These are phyloP conservation scores for Diarsia rubi DNA, from an alignment of 2,888 invertebrate species.

Conservation along the genomic window DNA sequence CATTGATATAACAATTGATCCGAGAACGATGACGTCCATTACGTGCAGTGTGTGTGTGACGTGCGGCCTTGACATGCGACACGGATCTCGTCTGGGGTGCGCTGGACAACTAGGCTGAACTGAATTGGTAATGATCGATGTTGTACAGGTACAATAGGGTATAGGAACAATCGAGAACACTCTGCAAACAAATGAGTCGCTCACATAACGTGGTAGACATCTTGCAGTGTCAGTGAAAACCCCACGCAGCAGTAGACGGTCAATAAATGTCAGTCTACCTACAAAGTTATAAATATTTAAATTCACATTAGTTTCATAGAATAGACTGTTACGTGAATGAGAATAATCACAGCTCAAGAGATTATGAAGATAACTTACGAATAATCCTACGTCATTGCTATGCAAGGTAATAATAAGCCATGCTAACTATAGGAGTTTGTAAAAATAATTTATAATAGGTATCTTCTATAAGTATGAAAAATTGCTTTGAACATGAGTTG, in stretches of 20 bases:
- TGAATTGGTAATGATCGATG: conserved; percentile 12
- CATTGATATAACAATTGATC: conserved; percentile 30
- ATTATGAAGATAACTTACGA: background rate
- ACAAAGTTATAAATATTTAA: background rate
- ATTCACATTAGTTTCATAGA: conserved; percentile 11
- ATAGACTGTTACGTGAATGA: background rate
- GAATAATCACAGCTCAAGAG: background rate
- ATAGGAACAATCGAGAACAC: background rate
- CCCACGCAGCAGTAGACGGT: background rate
- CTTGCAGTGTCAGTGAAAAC: background rate
- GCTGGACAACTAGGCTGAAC: conserved; percentile 15
- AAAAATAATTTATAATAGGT: background rate
- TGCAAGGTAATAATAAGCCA: too few relatives aligned
- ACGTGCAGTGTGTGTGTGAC: background rate
- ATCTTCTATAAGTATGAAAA: too few relatives aligned
- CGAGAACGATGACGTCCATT: conserved; percentile 26
- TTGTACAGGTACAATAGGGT: background rate
- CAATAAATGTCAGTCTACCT: background rate
- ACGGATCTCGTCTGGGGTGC: conserved; percentile 21
- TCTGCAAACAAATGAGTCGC: background rate
- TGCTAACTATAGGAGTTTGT: background rate
- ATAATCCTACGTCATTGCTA: too few relatives aligned
- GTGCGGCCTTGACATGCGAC: conserved; percentile 20
- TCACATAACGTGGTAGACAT: background rate
- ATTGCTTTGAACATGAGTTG: background rate